Evolutionary conservation across 1,140 invertebrate species (phyloP), one percentile per base, ranked within the genome.

Genomic region (Contarinia nasturtii): DNA sequence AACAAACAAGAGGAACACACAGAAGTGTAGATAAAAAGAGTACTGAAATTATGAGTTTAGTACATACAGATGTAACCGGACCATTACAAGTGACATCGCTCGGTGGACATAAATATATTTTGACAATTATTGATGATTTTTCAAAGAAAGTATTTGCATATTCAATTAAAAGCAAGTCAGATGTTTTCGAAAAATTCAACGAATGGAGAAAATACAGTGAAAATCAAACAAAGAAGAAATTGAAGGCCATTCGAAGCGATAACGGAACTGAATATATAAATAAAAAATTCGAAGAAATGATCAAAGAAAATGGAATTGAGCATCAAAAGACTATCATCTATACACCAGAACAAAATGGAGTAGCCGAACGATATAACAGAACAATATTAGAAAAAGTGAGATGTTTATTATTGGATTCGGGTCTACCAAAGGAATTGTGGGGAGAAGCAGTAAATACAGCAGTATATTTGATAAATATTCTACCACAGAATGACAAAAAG

Each of bases 281-380:
- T 0, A 67, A 64, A 44, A 49, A 53, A 45, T 51, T 59, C 18
- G 44, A 67, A 2, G 49, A 57, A 48, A 44, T 61, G 12, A 42
- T 60, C 3, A 51, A 57, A 3, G 12, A 48, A 22, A 46, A 36
- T 43, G 61, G 61, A 7, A 63, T 68, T 19, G 45, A 34, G 19
- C 62, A 68, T 50, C 55, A 66, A 53, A 58, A 45, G 7, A 58
- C 55, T 18, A 54, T 59, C 17, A 43, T 59, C 1, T 70, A 69
- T 49, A 66, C 60, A 4, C 64, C 68, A 1, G 49, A 74, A 53
- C 60, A 69, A 50, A 74, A 73, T 54, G 67, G 67, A 33, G 43
- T 44, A 2, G 43, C 21, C 7, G 43, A 44, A 15, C 22, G 43
- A 15, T 11, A 27, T 14, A 44, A 44, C 27, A 2, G 43, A 2